A percentile compares a stretch with the other conserved stretches of the same genome.
These are phyloP conservation scores for Poeciliopsis infans DNA, from an alignment of 2,797 vertebrate species.

Conservation along the genomic window DNA sequence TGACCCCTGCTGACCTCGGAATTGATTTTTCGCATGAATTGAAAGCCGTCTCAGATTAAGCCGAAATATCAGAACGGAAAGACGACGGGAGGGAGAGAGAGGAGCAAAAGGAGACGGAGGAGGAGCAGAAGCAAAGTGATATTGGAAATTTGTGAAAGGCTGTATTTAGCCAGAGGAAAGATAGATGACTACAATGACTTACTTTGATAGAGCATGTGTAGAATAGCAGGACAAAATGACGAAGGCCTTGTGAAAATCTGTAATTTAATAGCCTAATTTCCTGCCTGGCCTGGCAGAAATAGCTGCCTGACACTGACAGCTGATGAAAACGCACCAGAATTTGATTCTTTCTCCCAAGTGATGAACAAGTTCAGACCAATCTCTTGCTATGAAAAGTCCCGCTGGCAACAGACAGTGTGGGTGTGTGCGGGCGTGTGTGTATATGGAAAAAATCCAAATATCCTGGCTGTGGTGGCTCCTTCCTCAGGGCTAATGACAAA, in stretches of 20 bases:
- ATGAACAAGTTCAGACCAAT: constrained; percentile 87
- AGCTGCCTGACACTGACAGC: constrained; percentile 88
- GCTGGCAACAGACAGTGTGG: constrained; percentile 55
- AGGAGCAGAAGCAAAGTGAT: constrained; percentile 34
- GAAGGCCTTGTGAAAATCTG: constrained; percentile 84
- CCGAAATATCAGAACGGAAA: constrained; percentile 77
- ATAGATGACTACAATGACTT: constrained; percentile 90
- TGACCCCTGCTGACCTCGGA: constrained; percentile 92
- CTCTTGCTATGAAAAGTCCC: constrained; percentile 70
- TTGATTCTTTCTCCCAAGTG: constrained; percentile 85
- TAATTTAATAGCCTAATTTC: constrained; percentile 98
- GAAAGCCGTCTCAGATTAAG: constrained; percentile 87
- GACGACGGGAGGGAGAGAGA: constrained; percentile 17
- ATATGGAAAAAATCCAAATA: constrained; percentile 24
- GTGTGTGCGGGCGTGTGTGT: not conserved
- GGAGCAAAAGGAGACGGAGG: constrained; percentile 16
- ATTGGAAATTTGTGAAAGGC: constrained; percentile 75
- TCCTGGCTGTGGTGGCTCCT: constrained; percentile 45
- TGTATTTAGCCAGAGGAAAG: constrained; percentile 86
- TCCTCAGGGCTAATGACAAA: constrained; percentile 74
- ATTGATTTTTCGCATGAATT: constrained; percentile 94
- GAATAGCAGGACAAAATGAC: constrained; percentile 82
- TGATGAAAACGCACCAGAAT: constrained; percentile 89
- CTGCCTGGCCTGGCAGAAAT: constrained; percentile 87
- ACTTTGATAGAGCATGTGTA: constrained; percentile 91